Evolutionary conservation across 2,797 vertebrate species (phyloP), one percentile per base, ranked within the genome.

Genomic region (Somateria mollissima): DNA sequence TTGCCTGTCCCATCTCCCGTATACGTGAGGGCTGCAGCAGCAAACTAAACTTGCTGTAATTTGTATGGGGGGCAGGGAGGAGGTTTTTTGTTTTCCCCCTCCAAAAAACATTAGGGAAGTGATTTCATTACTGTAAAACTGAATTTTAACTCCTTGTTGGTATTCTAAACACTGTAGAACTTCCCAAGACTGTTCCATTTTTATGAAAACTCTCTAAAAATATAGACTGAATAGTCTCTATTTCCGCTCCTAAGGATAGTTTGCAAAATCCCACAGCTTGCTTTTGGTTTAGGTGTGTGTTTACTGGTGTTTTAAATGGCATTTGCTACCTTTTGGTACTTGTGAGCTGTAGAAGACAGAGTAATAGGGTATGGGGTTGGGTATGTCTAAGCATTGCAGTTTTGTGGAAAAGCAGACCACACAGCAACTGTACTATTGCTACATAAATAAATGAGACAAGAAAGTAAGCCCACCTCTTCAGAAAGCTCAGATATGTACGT

Each of bases 101-200:
- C 0, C 0, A 3, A 8, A 3, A 4, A 20, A 6, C 11, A 10
- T 24, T 66, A 2, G 28, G 49, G 53, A 58, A 74, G 28, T 37
- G 28, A 64, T 56, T 73, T 62, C 11, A 7, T 51, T 15, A 10
- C 4, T 24, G 14, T 34, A 21, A 73, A 76, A 28, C 37, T 20
- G n/a, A 41, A 51, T 85, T 76, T 62, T 0, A 4, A 5, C 34
- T 72, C 1, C 0, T 28, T 19, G 45, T 49, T 6, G 21, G 8
- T 60, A 85, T 87, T 70, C 65, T 43, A 12, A 88, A 30, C 61
- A n/a, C 7, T 62, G 58, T 24, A 3, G 70, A 80, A n/a, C 43
- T 76, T 76, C 8, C 8, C 20, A 9, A n/a, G 32, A 11, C 53
- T 73, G 15, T 79, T 36, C 13, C 6, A 0, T 75, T 57, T 43